Evolutionary conservation across 2,797 vertebrate species (phyloP).

Genomic region (Microhierax caerulescens): DNA sequence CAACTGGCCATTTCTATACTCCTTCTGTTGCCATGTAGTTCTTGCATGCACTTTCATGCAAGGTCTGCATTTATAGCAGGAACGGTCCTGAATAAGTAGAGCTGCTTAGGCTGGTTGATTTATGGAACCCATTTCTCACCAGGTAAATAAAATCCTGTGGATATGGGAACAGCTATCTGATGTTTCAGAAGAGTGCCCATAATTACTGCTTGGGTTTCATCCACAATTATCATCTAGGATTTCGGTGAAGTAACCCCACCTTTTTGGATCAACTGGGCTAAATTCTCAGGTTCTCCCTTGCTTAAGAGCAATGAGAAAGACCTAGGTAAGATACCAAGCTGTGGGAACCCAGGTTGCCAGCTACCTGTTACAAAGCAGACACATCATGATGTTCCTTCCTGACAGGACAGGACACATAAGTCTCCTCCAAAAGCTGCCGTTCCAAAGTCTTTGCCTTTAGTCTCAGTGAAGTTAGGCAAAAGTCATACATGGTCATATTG

Average conservation of each 20-base stretch:
- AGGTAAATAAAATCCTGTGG: neutral
- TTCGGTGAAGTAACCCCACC: neutral
- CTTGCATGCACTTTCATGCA: neutral
- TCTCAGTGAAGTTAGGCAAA: neutral
- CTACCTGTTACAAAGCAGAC: neutral
- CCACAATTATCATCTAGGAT: neutral
- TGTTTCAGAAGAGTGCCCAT: neutral
- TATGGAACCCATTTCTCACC: neutral
- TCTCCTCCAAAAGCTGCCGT: neutral
- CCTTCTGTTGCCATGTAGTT: neutral
- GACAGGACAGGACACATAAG: neutral
- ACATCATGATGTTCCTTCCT: neutral
- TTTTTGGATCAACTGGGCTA: neutral
- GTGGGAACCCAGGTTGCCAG: neutral
- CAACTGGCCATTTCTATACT: neutral
- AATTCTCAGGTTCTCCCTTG: neutral
- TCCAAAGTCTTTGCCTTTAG: neutral
- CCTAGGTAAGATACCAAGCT: neutral
- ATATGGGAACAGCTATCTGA: neutral
- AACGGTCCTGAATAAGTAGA: neutral
- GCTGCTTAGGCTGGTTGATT: neutral
- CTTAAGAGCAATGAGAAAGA: neutral
- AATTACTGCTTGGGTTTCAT: neutral
- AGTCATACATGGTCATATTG: neutral
- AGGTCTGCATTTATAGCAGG: neutral